Evolutionary conservation across 2,888 invertebrate species (phyloP), one percentile per base, ranked within the genome.

Genomic region (Oscheius sp.): DNA sequence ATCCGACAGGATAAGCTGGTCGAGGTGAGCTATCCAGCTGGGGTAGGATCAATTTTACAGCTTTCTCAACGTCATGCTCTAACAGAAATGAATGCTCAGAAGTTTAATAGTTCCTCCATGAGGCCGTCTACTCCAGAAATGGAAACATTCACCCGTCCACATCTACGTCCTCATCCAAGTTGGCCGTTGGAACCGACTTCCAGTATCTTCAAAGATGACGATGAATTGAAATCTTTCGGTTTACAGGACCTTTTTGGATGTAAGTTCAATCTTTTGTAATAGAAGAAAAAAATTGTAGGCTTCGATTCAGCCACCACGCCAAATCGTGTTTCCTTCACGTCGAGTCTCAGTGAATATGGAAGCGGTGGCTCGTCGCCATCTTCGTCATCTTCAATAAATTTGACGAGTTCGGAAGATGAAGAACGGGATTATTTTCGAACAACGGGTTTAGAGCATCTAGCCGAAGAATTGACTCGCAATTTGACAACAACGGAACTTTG

Each of bases 1-100:
- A 80, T 80, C 59, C 45, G 80, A 17, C 72, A 77, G 3, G 80
- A 80, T 57, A 79, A 79, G 67, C 71, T 80, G 14, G 70, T 71
- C 38, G 77, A 77, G 44, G 75, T 73, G 22, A 26, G 51, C 17
- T 33, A 6, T 33, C 17, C 20, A n/a, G 4, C 20, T 38, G 32
- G 22, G 12, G 47, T 33, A 51, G 2, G 30, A 32, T 32, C 49
- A 5, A 12, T 33, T 50, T 72, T 36, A 12, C 59, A 75, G 71
- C 72, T 77, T 20, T 72, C 77, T 5, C 74, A 74, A 47, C 68
- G 77, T n/a, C 77, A 77, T 33, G 74, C 77, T 9, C 41, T 72
- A n/a, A 74, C 77, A 41, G 74, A 77, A 57, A 44, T 73, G 22
- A 54, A 30, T 33, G 45, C 20, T 5, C 65, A 54, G 24, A 38